Conservation (phyloP, 1,140 invertebrate species). For the Drosophila parabipectinata region DNA sequence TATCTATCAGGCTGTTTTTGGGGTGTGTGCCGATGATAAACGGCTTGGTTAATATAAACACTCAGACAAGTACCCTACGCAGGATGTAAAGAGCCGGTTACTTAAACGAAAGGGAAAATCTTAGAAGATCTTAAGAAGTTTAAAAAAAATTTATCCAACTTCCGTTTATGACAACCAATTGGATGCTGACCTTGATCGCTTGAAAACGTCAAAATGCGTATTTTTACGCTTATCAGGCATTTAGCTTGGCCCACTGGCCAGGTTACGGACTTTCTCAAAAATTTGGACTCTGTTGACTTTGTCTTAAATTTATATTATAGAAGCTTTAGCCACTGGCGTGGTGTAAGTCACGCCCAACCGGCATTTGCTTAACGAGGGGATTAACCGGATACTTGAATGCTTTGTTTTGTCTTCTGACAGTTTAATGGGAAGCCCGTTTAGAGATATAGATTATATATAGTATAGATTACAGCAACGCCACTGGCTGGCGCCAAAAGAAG, state of each 20-base stretch:
- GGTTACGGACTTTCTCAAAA: constrained; percentile 22
- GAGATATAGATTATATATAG: constrained; percentile 63
- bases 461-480: constrained; percentile 49
- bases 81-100: background rate
- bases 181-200: constrained; percentile 6
- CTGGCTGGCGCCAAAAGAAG: constrained; percentile 21
- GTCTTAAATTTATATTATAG: constrained; percentile 54
- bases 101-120: background rate
- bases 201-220: background rate
- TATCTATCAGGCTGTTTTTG: constrained; percentile 50
- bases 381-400: constrained; percentile 14
- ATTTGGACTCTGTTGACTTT: constrained; percentile 39
- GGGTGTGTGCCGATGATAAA: constrained; percentile 46
- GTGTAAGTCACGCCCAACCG: constrained; percentile 70
- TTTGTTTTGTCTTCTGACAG: constrained; percentile 34
- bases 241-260: constrained; percentile 53
- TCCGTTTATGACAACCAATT: background rate
- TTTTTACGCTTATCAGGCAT: constrained; percentile 64
- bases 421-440: constrained; percentile 30
- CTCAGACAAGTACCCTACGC: background rate
- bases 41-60: constrained; percentile 41
- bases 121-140: background rate
- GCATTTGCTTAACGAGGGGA: constrained; percentile 17
- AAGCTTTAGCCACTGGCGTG: constrained; percentile 33
- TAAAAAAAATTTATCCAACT: background rate